These are phyloP conservation scores for Urosaurus nigricauda DNA, from an alignment of 2,797 vertebrate species.

Conservation along the genomic window DNA sequence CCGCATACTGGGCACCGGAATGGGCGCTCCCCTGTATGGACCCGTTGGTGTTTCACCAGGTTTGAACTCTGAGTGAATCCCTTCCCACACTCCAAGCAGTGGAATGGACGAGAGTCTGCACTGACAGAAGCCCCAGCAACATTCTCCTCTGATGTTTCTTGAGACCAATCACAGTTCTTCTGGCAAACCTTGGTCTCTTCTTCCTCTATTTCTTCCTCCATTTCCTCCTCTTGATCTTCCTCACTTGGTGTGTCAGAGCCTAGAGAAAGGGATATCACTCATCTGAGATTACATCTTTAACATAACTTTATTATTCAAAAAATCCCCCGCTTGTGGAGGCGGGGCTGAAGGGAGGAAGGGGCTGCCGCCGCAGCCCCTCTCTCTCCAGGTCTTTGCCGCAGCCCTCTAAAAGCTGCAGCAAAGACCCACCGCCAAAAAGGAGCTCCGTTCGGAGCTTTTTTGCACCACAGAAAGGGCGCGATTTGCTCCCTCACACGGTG, in stretches of 20 bases:
- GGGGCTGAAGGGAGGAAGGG: too few relatives aligned
- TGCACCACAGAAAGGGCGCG: too few relatives aligned
- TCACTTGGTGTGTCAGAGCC: slow-evolving; percentile 12
- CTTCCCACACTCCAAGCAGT: slow-evolving; percentile 47
- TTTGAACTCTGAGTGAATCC: slow-evolving; percentile 83
- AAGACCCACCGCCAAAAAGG: too few relatives aligned
- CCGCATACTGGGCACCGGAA: slow-evolving; percentile 35
- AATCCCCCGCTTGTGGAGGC: too few relatives aligned
- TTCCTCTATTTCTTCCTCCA: neutral
- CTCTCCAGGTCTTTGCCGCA: too few relatives aligned
- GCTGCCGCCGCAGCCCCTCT: too few relatives aligned
- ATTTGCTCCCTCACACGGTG: too few relatives aligned
- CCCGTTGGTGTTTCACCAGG: slow-evolving; percentile 69
- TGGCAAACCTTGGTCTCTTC: neutral
- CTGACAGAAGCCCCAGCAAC: too few relatives aligned
- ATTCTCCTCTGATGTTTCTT: neutral
- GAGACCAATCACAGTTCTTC: neutral
- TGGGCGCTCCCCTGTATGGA: slow-evolving; percentile 62
- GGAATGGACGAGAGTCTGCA: slow-evolving; percentile 5
- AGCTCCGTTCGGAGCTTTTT: too few relatives aligned
- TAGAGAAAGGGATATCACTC: neutral
- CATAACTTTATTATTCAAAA: neutral
- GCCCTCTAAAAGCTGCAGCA: too few relatives aligned
- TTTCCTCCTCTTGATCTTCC: slow-evolving; percentile 5
- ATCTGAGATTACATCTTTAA: neutral